Conservation (phyloP, 2,113 vertebrate species). For the Marmota monax region DNA sequence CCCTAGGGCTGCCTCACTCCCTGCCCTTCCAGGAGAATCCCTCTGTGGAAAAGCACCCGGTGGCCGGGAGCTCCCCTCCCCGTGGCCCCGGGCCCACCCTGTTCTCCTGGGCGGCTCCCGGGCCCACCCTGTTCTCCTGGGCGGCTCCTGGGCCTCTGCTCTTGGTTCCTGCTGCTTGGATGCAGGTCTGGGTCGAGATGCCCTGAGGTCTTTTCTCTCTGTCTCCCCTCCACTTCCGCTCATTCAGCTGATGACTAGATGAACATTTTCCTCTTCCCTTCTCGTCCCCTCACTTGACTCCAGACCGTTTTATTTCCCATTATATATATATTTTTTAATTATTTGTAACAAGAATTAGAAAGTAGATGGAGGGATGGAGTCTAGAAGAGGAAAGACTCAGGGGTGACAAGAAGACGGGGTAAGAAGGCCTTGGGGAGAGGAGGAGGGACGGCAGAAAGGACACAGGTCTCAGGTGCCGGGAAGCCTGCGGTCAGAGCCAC, state of each 20-base stretch:
- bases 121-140: too few species aligned
- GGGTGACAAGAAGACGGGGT: background rate
- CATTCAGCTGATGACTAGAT: background rate
- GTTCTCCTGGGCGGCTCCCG: background rate
- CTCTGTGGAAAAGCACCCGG: background rate
- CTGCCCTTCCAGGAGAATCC: background rate
- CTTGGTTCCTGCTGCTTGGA: rapidly evolving
- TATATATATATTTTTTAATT: background rate
- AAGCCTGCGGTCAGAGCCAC: rapidly evolving
- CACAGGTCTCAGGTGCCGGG: background rate
- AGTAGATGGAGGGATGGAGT: background rate
- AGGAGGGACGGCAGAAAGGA: background rate
- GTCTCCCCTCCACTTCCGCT: background rate
- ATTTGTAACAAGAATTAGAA: background rate
- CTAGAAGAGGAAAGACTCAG: background rate
- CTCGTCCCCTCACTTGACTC: background rate
- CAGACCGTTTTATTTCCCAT: too few species aligned
- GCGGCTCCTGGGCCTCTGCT: background rate
- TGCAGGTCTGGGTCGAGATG: rapidly evolving
- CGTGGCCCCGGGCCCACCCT: too few species aligned
- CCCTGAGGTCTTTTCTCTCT: background rate
- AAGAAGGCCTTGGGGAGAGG: rapidly evolving
- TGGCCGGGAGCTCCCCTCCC: too few species aligned
- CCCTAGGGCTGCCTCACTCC: background rate
- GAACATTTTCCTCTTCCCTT: background rate